Conservation (phyloP, 2,113 vertebrate genomes). For the Baryphthengus martii region DNA sequence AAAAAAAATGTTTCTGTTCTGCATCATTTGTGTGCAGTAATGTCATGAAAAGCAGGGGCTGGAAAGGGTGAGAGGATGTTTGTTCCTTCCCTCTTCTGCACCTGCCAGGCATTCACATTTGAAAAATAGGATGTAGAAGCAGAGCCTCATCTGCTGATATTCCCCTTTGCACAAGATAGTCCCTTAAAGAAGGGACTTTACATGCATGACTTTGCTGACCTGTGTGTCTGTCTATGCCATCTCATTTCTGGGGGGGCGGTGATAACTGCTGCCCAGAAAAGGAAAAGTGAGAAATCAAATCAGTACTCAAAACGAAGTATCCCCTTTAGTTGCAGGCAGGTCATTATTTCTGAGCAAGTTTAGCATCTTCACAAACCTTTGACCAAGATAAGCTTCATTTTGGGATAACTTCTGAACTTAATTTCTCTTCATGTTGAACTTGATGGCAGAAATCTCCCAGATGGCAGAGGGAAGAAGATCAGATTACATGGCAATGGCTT, state of each 20-base stretch:
- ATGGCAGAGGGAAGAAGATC: not conserved
- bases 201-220: not conserved
- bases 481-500: not conserved
- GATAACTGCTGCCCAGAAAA: not conserved
- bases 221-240: not conserved
- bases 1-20: not conserved
- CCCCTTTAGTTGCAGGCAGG: not conserved
- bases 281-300: not conserved
- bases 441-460: not conserved
- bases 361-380: not conserved
- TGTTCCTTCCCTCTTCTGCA: not conserved
- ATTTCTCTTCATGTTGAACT: not conserved
- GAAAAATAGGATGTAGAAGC: not conserved
- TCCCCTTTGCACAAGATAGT: not conserved
- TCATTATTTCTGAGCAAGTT: not conserved
- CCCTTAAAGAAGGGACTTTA: not conserved
- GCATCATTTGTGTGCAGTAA: not conserved
- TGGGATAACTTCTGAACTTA: not conserved
- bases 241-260: not conserved
- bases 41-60: not conserved
- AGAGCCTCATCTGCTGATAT: not conserved
- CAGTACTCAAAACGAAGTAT: not conserved
- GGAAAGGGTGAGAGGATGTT: not conserved
- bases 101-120: not conserved
- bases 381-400: too few relatives aligned